Conservation (phyloP, 2,888 invertebrate genomes). For the Dugesia japonica region DNA sequence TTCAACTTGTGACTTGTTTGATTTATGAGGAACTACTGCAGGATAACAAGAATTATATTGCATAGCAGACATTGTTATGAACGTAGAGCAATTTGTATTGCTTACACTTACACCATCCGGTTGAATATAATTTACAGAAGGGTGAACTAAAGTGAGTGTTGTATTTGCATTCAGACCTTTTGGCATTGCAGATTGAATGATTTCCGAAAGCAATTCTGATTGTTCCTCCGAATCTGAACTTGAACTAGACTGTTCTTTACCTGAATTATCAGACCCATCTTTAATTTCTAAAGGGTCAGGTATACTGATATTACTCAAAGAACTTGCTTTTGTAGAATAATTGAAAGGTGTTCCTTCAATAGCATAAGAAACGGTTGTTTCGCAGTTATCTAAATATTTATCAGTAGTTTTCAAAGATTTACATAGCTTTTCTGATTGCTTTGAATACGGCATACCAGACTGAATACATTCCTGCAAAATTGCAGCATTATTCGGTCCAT, state of each 20-base stretch:
- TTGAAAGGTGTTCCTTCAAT: constrained; percentile 20
- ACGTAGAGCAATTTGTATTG: constrained; percentile 22
- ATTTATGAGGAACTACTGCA: not conserved
- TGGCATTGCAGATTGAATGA: constrained; percentile 30
- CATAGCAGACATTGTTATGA: not conserved
- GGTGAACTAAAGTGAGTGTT: not conserved
- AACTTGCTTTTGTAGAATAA: constrained; percentile 28
- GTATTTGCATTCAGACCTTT: constrained; percentile 11
- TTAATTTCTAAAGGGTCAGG: not conserved
- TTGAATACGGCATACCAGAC: constrained; percentile 20
- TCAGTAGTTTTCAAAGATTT: not conserved
- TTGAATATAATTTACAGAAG: not conserved
- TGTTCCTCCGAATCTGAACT: constrained; percentile 20
- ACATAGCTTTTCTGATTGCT: not conserved
- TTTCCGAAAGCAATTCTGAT: constrained; percentile 16
- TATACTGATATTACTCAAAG: constrained; percentile 20
- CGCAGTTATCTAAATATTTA: not conserved
- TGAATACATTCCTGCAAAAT: constrained; percentile 23
- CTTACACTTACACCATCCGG: not conserved
- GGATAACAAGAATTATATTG: constrained; percentile 17
- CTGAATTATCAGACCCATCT: not conserved
- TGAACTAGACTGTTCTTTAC: constrained; percentile 21
- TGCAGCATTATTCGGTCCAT: not conserved
- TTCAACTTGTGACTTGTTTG: not conserved
- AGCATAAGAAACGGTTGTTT: not conserved